Evolutionary conservation across 2,888 invertebrate genomes (phyloP), one percentile per base, ranked within the genome.

Genomic region (Brachynemurus nebulosus): DNA sequence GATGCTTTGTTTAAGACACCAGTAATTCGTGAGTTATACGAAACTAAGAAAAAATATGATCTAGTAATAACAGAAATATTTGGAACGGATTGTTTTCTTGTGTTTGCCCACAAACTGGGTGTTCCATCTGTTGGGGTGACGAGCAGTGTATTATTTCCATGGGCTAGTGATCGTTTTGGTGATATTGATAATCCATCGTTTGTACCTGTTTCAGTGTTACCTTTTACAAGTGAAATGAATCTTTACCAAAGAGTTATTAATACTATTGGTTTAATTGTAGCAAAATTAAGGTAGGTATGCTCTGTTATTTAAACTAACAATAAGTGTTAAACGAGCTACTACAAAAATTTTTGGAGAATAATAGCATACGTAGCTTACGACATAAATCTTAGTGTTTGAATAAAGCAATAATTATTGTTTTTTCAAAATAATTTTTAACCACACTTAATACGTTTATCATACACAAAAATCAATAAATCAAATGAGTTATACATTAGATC

Each of bases 1-100:
- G 37, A 37, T 11, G n/a, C 20, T 9, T 4, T 37, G 4, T 30
- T 40, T 16, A 27, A 27, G 14, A 9, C 12, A 14, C 48, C 46
- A 2, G 25, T 44, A 7, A 40, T 48, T 7, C 38, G 44, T 14
- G 37, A 38, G 7, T 34, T 53, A 25, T 51, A 39, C 40, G 44
- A 47, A 7, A 38, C 44, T 2, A 30, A 18, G 2, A 25, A 42
- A n/a, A 50, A 48, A 25, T 50, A 50, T 23, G 59, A 59, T 40
- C 52, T 78, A 4, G 59, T 76, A 1, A 57, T 78, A 5, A 63
- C 68, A 7, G 77, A 77, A 57, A 66, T 70, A 46, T 79, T 78
- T 51, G 72, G 70, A 46, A 68, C 69, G 16, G 76, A 78, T 49
- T 78, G 78, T 52, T 59, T 71, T 37, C 58, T 78, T 49, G 77